Evolutionary conservation across 2,113 vertebrate species (phyloP).

Genomic region (Pithys albifrons): DNA sequence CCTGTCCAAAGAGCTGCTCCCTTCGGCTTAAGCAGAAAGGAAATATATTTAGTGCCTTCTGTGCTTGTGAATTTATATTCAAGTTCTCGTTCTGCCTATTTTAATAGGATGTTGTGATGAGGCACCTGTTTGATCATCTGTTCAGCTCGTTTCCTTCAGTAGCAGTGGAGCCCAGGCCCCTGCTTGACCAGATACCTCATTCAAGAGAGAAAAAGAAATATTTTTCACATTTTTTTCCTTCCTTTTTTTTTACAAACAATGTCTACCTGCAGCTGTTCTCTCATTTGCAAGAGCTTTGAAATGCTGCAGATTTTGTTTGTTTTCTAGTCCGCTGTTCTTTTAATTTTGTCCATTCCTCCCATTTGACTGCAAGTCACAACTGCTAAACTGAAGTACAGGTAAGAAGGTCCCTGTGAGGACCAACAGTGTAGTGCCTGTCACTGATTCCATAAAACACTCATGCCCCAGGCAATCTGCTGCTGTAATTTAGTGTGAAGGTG

Average conservation of each 20-base stretch:
- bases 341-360: background rate
- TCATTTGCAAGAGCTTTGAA: background rate
- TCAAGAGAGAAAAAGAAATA: background rate
- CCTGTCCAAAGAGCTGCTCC: background rate
- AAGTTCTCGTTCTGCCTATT: background rate
- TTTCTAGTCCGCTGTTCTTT: background rate
- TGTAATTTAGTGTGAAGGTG: slow-evolving; percentile 50
- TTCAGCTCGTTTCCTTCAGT: background rate
- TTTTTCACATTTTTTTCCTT: background rate
- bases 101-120: background rate
- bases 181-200: background rate
- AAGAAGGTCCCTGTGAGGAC: background rate
- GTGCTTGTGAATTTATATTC: background rate
- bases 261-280: background rate
- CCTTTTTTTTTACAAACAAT: background rate
- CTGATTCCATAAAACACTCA: background rate
- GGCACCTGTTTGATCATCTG: background rate
- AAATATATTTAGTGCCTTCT: background rate
- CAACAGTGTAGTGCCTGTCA: fast-evolving
- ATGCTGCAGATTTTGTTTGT: background rate
- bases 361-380: background rate
- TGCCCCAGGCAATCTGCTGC: background rate
- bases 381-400: background rate
- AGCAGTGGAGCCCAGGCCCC: background rate
- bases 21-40: background rate